Base-by-base conservation (phyloP, 2,113 vertebrate genomes). In the Echinops telfairi region DNA sequence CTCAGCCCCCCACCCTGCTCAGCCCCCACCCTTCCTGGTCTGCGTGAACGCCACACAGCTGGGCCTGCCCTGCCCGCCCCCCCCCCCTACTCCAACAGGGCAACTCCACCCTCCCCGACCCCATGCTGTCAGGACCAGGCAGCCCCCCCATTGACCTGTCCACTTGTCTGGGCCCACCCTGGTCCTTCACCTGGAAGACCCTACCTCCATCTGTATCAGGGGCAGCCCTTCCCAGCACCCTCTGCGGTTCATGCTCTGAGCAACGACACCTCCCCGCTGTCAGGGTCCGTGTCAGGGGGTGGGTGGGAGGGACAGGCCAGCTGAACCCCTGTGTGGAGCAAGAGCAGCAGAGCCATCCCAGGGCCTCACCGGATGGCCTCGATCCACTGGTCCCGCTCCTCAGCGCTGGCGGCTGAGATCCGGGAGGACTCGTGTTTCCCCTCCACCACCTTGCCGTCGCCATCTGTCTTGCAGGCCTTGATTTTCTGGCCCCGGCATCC, bases 381-480 rank as follows among this genome's bases (percentile, higher is more conserved):
- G 33, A 99, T 99, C 99, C 99, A 99, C 33, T 98, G 96, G 92
- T 99, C 99, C 8, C 99, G 98, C 95, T 99, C 99, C 91, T 98
- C 98, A 0, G 98, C 98, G 2, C 98, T 98, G 89, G 98, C 47
- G 16, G 99, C 99, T n/a, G 99, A 99, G 97, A 99, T 99, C 90
- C 98, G 99, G 98, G 99, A 99, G 29, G 99, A 99, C 95, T 99
- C 98, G 64, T 99, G 99, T 31, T 99, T 99, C 38, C 99, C 99
- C 94, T 99, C 99, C 82, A 99, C 99, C 88, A 99, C 99, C 29
- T 99, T 98, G 29, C 99, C 99, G n/a, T 99, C 99, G 0, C 98
- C 99, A 1, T 99, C 99, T 0, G 99, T 99, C 97, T 99, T 99
- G 95, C 99, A 99, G 0, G 99, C 99, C 97, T 99, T 99, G 95